These are phyloP conservation scores for Leucoma salicis DNA, from an alignment of 2,888 invertebrate species.

Conservation along the genomic window DNA sequence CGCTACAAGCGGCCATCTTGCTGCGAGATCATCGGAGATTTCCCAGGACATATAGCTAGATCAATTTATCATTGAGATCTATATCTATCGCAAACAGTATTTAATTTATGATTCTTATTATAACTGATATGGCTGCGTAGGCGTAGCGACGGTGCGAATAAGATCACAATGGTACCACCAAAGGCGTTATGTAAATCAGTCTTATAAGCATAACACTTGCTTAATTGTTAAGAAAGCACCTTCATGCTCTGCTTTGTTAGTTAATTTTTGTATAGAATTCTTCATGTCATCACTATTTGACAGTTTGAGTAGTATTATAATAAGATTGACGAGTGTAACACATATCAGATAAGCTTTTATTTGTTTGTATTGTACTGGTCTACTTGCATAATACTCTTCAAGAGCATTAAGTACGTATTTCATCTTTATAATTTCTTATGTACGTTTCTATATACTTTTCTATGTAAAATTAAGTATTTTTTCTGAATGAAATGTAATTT, in stretches of 20 bases:
- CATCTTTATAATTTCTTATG: no score
- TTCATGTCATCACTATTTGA: constrained; percentile 11
- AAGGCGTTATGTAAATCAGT: constrained; percentile 56
- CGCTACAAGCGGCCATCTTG: constrained; percentile 75
- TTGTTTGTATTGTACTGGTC: no score
- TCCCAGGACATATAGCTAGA: constrained; percentile 62
- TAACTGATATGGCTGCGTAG: constrained; percentile 76
- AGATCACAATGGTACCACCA: constrained; percentile 70
- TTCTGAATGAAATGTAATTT: no score
- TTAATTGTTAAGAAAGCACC: constrained; percentile 48
- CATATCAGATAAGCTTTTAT: no score
- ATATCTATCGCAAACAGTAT: constrained; percentile 76
- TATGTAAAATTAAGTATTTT: no score
- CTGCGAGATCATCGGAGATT: constrained; percentile 50
- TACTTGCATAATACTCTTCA: no score
- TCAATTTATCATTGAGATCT: constrained; percentile 76
- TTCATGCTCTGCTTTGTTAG: constrained; percentile 22
- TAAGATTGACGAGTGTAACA: not conserved
- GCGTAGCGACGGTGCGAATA: constrained; percentile 66
- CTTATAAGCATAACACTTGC: constrained; percentile 40
- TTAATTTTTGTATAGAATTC: constrained; percentile 7
- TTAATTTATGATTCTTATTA: constrained; percentile 70
- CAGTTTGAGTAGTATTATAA: not conserved
- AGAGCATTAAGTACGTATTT: no score
- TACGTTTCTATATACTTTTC: no score